Base-by-base conservation (phyloP, 1,140 invertebrate genomes). In the Spodoptera frugiperda region DNA sequence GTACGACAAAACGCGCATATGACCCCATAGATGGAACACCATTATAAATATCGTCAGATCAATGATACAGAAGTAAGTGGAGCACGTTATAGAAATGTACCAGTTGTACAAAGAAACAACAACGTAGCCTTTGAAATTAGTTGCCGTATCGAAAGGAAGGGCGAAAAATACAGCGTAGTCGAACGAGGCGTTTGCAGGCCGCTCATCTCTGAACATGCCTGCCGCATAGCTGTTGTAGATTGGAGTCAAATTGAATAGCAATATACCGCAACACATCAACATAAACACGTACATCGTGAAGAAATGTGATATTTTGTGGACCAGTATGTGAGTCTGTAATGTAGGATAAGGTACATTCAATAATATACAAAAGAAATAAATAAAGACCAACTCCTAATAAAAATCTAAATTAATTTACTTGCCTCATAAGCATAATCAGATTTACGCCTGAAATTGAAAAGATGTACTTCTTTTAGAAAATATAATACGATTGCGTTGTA, bases 221-320 rank as follows among this genome's bases (percentile, higher is more conserved):
- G 15, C 15, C 0, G 33, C 6, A 15, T 61, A 61, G 9, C 33
- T 11, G 33, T 61, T 61, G 57, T 61, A 61, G 9, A 61, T 39
- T 2, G 57, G 57, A 15, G 33, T 61, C 57, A 44, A 0, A 33
- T 61, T 61, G 33, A 61, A 61, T 1, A 61, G 39, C 12, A 61
- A 17, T 17, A 61, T 17, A 12, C 57, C 57, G n/a, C 17, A 11
- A 71, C 8, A 19, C 54, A 80, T 67, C 46, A 78, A n/a, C 10
- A 53, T 11, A 2, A 54, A 21, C 12, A 82, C 21, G 54, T 79
- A 82, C 9, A 85, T 12, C 15, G 82, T 81, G 33, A 55, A 82
- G 63, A 81, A 79, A 44, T 85, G 81, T 11, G 78, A 85, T 10
- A 84, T 30, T 48, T 81, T 82, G 61, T 87, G 79, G 4, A 84